A percentile compares a stretch with the other conserved stretches of the same genome.
Conservation (phyloP, 2,888 invertebrate genomes). For the Cheilosia variabilis region DNA sequence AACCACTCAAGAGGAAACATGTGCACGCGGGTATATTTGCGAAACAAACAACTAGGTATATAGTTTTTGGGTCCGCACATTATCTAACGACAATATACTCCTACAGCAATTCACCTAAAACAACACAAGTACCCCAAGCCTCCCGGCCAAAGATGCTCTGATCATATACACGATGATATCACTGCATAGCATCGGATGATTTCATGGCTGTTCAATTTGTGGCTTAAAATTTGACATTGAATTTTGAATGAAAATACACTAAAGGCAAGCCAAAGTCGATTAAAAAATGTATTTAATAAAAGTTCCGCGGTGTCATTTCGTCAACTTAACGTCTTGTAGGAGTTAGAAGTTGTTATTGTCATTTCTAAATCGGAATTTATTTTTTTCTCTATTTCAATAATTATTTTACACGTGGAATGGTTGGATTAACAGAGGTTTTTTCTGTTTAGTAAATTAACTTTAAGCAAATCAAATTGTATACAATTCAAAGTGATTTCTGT, state of each 20-base stretch:
- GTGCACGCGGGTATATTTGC: too few species aligned
- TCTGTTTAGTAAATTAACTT: too few species aligned
- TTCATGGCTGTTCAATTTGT: constrained; percentile 18
- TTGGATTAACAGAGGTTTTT: too few species aligned
- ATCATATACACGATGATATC: constrained; percentile 25
- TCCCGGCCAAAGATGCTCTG: not conserved
- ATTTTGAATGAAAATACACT: constrained; percentile 28
- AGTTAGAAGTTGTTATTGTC: constrained; percentile 36
- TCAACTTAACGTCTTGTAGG: not conserved
- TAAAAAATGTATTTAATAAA: constrained; percentile 7
- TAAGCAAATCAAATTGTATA: too few species aligned
- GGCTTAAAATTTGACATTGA: constrained; percentile 51
- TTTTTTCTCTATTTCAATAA: constrained; percentile 31
- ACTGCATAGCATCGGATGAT: constrained; percentile 8
- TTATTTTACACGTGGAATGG: constrained; percentile 9
- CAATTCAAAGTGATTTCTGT: too few species aligned
- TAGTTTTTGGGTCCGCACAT: too few species aligned
- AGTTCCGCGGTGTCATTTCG: constrained; percentile 12
- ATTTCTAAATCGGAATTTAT: constrained; percentile 32
- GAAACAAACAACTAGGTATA: too few species aligned
- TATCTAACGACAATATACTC: too few species aligned
- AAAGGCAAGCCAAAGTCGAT: constrained; percentile 1
- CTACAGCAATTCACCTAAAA: too few species aligned
- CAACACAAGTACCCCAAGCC: too few species aligned
- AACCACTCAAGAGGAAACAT: too few species aligned